Base-by-base conservation (phyloP, 2,113 vertebrate genomes). In the Pavo muticus region DNA sequence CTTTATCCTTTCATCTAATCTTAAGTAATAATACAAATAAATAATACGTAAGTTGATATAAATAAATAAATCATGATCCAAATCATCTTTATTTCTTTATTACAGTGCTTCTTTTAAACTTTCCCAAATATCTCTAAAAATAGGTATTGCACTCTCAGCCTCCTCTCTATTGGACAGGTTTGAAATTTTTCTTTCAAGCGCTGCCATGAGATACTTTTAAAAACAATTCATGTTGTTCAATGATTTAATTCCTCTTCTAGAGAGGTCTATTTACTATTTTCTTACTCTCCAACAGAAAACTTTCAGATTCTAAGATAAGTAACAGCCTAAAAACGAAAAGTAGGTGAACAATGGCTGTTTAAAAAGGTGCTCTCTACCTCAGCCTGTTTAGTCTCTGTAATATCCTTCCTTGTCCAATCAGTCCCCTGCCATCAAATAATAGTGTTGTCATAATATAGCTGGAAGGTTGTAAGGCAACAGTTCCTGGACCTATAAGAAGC, bases 101-200 rank as follows among this genome's bases (percentile, higher is more conserved):
- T 52, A 65, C 30, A 9, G 60, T 2, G 15, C n/a, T 45, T 19
- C 35, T 68, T 60, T 45, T 50, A 40, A 69, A 83, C 13, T 30
- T 83, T 27, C n/a, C 9, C 35, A 83, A 47, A 27, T 16, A 11
- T 3, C 10, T 76, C 59, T 61, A 12, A n/a, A 45, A 91, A 64
- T 16, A 42, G 23, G 2, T 7, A 8, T 1, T 52, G 8, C 8
- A n/a, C 4, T 19, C 61, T 4, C 37, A 71, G 2, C 3, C 11
- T 50, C 44, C 19, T 56, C 21, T 6, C 2, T 32, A 8, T 8
- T 6, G 7, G 19, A 23, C 9, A 52, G 12, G 11, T 14, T 64
- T 11, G 48, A 45, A 15, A 30, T 72, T 50, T 64, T 50, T 37
- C 20, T 42, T 35, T 56, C n/a, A 83, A 45, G 4, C 1, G 4